Conservation (phyloP, 2,797 vertebrate genomes). For the Bryconaethiops microstoma region DNA sequence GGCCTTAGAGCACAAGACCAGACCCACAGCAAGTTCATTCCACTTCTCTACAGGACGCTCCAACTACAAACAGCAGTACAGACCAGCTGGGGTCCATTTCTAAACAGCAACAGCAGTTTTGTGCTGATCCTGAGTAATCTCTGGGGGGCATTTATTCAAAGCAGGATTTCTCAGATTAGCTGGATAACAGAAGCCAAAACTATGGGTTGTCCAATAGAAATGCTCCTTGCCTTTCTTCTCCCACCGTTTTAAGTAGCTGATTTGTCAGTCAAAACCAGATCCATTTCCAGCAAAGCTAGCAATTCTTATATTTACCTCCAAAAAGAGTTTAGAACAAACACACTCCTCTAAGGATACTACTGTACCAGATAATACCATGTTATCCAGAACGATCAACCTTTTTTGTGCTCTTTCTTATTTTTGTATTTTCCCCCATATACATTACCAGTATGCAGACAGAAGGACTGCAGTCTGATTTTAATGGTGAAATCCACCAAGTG, state of each 20-base stretch:
- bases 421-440: background rate
- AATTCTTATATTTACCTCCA: background rate
- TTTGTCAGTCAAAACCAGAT: background rate
- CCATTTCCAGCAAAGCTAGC: background rate
- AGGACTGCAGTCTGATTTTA: background rate
- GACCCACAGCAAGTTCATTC: slow-evolving; percentile 12
- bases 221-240: background rate
- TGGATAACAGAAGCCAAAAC: background rate
- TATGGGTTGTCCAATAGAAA: background rate
- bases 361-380: background rate
- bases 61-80: background rate
- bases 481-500: no score
- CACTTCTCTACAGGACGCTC: background rate
- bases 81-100: background rate
- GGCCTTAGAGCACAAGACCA: slow-evolving; percentile 34
- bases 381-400: background rate
- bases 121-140: slow-evolving; percentile 4
- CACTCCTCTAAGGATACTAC: background rate
- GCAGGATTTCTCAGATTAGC: background rate
- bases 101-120: background rate
- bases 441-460: background rate
- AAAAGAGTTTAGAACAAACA: background rate
- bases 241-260: background rate
- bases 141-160: background rate
- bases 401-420: background rate